Evolutionary conservation across 2,888 invertebrate species (phyloP), one percentile per base, ranked within the genome.

Genomic region (Alloscopus bannaensis): DNA sequence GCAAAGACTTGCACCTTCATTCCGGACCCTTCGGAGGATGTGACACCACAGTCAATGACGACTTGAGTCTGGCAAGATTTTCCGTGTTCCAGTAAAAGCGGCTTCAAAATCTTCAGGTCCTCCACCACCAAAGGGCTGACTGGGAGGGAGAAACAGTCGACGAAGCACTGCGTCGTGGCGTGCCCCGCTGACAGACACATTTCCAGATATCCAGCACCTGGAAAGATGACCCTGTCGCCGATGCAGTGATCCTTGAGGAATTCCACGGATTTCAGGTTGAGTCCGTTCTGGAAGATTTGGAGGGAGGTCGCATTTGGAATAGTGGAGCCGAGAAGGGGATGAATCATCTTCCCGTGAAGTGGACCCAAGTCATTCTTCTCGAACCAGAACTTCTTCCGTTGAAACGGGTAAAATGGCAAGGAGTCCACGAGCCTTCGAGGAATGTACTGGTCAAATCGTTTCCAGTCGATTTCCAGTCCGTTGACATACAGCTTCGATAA

Each of bases 331-430:
- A 80, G 22, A 6, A 80, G 52, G 13, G 80, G 73, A 55, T 80
- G 80, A 50, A 76, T n/a, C 0, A 26, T 13, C 8, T 31, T 40
- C 8, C 26, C 40, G 16, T 26, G 8, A 11, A 57, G 0, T 0
- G 50, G 1, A 8, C 47, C 8, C 0, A 2, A 20, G 28, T 52
- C 29, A 52, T 2, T 1, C 1, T 20, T 29, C 18, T 72, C 64
- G 31, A 68, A 69, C 72, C 72, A 73, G 36, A 59, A 36, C 31
- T 50, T 66, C 28, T 73, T 73, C 22, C 73, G 26, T 52, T 80
- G 80, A 47, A 80, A 80, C 13, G 80, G 80, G 36, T 80, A 72
- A 16, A 36, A 42, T 24, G 80, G 80, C 13, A 80, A 26, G 31
- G 13, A n/a, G 0, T 40, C 55, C 11, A 70, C 18, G 28, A 60